phyloP scores from a whole-genome alignment of 2,113 vertebrate species.

The Xenus cinereus region DNA sequence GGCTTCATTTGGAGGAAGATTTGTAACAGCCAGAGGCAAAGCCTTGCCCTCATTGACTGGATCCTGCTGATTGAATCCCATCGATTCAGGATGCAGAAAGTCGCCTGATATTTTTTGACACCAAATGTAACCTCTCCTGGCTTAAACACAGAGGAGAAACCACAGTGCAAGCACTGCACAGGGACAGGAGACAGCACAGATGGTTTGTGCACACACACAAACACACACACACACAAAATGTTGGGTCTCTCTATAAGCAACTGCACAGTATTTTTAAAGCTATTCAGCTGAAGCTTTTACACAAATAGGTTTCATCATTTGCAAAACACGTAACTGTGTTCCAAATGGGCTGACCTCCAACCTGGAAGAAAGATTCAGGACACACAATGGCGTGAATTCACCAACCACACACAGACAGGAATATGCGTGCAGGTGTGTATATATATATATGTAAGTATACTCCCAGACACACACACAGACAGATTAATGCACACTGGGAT shows the following conservation, averaged over 20 bases:
- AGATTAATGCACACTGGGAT: neutral
- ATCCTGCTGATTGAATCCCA: neutral
- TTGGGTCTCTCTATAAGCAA: neutral
- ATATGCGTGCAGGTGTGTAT: no score
- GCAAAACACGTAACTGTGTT: neutral
- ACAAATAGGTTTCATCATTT: neutral
- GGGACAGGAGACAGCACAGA: neutral
- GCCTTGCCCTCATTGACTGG: neutral
- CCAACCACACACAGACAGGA: neutral
- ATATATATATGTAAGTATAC: neutral
- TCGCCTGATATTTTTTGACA: neutral
- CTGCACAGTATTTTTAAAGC: neutral
- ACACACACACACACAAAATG: rapidly evolving
- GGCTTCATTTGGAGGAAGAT: neutral
- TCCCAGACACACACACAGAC: neutral
- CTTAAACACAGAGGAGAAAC: neutral
- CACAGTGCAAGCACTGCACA: neutral
- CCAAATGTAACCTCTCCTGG: no score
- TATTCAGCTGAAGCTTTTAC: neutral
- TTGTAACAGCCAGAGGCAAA: neutral
- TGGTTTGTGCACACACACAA: no score
- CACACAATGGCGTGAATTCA: neutral
- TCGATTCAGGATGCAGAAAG: neutral
- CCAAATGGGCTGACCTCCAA: neutral
- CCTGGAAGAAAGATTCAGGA: neutral